These are phyloP conservation scores for Pachycephala philippinensis DNA, from an alignment of 2,113 vertebrate species.

Conservation along the genomic window DNA sequence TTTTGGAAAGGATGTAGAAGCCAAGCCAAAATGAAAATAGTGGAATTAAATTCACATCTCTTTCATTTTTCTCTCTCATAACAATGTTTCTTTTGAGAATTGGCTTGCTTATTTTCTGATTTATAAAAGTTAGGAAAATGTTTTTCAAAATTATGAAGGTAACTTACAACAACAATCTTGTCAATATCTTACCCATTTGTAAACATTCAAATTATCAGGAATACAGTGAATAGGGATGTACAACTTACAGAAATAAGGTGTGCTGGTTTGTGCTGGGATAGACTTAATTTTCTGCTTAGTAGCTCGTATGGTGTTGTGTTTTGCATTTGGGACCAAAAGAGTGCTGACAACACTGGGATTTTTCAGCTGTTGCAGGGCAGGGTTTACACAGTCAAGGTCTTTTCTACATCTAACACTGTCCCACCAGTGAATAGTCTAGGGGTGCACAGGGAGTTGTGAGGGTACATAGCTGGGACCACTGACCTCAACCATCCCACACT, in stretches of 20 bases:
- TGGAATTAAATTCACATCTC: background rate
- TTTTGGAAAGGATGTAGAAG: background rate
- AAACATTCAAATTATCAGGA: background rate
- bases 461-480: background rate
- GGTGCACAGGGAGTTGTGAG: rapidly evolving
- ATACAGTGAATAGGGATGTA: background rate
- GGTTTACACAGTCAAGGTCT: background rate
- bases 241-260: background rate
- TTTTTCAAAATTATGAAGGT: background rate
- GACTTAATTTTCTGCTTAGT: background rate
- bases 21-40: background rate
- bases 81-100: background rate
- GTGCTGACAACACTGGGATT: background rate
- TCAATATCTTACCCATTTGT: background rate
- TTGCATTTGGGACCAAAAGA: background rate
- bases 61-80: background rate
- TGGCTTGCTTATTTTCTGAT: background rate
- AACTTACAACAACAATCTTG: background rate
- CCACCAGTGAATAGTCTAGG: background rate
- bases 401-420: background rate
- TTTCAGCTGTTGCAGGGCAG: background rate
- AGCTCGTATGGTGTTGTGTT: background rate
- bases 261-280: background rate
- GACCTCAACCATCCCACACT: background rate
- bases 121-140: background rate